Conservation (phyloP, 2,797 vertebrate species). For the Anguilla obscura region DNA sequence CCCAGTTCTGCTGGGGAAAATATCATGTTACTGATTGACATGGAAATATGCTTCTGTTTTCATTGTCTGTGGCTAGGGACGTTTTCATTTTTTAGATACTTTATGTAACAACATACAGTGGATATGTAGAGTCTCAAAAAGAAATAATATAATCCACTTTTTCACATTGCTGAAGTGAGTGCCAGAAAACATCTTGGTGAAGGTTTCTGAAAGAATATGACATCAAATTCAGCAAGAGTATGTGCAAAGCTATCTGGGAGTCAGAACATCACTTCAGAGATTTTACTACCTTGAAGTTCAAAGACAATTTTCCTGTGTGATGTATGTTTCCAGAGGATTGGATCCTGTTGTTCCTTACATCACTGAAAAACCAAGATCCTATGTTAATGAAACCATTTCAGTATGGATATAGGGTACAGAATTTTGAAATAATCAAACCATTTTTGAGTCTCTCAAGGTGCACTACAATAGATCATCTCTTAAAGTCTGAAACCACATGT, state of each 20-base stretch:
- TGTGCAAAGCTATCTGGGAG: slow-evolving; percentile 47
- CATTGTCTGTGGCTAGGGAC: background rate
- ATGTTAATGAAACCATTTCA: background rate
- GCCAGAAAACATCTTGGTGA: slow-evolving; percentile 47
- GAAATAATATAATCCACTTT: slow-evolving; percentile 41
- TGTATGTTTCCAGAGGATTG: background rate
- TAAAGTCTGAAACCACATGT: background rate
- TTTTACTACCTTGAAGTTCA: background rate
- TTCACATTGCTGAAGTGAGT: slow-evolving; percentile 38
- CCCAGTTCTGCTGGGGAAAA: background rate
- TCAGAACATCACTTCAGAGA: slow-evolving; percentile 4
- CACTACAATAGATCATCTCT: background rate
- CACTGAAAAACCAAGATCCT: background rate
- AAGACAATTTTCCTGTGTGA: background rate
- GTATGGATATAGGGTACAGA: background rate
- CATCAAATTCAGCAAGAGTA: slow-evolving; percentile 67
- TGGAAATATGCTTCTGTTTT: background rate
- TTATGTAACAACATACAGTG: background rate
- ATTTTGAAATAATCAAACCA: background rate
- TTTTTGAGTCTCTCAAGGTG: background rate
- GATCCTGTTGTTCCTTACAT: background rate
- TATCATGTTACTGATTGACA: background rate
- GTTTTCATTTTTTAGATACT: background rate
- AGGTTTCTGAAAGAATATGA: slow-evolving; percentile 68
- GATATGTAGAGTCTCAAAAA: background rate